Evolutionary conservation across 64 coral and sea anemone genomes (phyloP), one percentile per base, ranked within the genome.

Genomic region (Pachyseris speciosa): DNA sequence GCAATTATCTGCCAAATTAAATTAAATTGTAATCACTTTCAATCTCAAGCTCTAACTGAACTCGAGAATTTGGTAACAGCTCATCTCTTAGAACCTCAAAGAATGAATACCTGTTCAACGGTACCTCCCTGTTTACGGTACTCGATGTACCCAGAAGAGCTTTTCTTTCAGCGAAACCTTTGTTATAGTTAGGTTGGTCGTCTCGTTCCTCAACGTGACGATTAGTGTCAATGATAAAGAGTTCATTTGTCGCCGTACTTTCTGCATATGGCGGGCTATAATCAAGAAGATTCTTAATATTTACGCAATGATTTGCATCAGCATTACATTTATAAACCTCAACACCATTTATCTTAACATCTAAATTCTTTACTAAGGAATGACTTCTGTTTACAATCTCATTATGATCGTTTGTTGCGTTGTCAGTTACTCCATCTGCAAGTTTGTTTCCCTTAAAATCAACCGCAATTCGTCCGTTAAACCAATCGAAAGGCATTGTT

Each of bases 11-110:
- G n/a, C n/a, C n/a, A 48, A 48, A 13, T 13, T 48, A 68, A 8
- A 85, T 48, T 0, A 85, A 0, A 17, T 65, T 85, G 19, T 68
- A 20, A 66, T 85, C 83, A 27, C 55, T 64, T 64, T 84, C 57
- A 37, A 84, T 2, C 3, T 24, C 58, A 30, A 85, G 10, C 11
- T 67, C 3, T 15, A 85, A n/a, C 9, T 67, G 29, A 9, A 85
- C 26, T 24, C 45, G 34, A 10, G 34, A 24, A 34, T 67, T 67
- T 43, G 83, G 58, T 1, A 85, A 10, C 28, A 85, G 22, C 34
- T 67, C 12, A 22, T 67, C 37, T 1, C 29, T 60, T 30, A 85
- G 17, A 13, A 59, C 31, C 26, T 85, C 31, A 68, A 85, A 85
- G 4, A 85, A 68, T 0, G 60, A 67, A 43, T 85, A 68, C 7